Percentiles rank a stretch among this genome's conserved stretches.
Evolutionary conservation across 2,888 invertebrate species (phyloP).

Genomic region (Bombyx huttoni): DNA sequence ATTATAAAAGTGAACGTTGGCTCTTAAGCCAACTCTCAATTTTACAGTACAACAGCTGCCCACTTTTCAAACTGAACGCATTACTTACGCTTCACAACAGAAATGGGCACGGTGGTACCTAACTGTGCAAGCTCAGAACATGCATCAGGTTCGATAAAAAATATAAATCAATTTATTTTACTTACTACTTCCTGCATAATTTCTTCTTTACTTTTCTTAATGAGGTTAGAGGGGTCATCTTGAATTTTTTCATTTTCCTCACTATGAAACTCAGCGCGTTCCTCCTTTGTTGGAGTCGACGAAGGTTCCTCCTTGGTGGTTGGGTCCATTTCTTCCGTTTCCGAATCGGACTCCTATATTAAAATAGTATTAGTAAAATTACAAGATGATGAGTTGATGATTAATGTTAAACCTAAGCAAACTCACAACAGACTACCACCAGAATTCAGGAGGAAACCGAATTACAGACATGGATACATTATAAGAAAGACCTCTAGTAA

Average conservation of each 20-base stretch:
- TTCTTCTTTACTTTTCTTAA: conserved; percentile 71
- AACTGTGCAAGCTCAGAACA: neutral
- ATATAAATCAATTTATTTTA: conserved; percentile 1
- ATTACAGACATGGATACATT: too few species aligned
- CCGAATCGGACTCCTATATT: conserved; percentile 63
- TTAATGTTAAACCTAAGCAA: too few species aligned
- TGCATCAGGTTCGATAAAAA: neutral
- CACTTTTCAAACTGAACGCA: too few species aligned
- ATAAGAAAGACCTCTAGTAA: too few species aligned
- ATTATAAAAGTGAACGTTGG: too few species aligned
- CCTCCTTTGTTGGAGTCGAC: conserved; percentile 11
- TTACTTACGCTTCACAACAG: too few species aligned
- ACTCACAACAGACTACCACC: too few species aligned
- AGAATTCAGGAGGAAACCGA: too few species aligned
- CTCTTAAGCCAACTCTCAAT: too few species aligned
- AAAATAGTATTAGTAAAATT: neutral
- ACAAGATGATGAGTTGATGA: too few species aligned
- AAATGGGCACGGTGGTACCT: too few species aligned
- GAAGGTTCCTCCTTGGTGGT: conserved; percentile 20
- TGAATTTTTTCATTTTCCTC: conserved; percentile 11
- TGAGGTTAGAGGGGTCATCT: conserved; percentile 26
- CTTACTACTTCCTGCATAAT: conserved; percentile 78
- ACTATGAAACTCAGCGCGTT: conserved; percentile 3
- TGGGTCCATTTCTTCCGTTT: conserved; percentile 37
- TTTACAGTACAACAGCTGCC: too few species aligned